Base-by-base conservation (phyloP, 2,888 invertebrate species). In the Xylota segnis region DNA sequence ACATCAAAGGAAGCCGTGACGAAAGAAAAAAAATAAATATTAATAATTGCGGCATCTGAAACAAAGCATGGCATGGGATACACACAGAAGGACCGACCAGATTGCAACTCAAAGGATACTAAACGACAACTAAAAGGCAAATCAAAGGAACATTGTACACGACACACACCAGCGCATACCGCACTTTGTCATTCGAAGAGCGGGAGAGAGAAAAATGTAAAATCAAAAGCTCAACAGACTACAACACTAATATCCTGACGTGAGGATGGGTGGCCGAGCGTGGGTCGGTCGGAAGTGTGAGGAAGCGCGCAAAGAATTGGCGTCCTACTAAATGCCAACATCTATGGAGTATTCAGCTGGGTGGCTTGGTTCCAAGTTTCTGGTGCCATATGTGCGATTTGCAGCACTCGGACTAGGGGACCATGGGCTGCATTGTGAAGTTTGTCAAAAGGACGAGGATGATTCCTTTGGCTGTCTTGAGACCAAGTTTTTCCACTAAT, bases 101-200 rank as follows among this genome's bases (percentile, higher is more conserved):
- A 66, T 54, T 74, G 47, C 61, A 58, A 47, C 79, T 84, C 79
- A 84, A 79, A 84, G 79, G 68, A 84, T 75, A 75, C 59, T 84
- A 84, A 84, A 70, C 78, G 79, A 79, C 83, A 84, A 84, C 83
- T 84, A 84, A 84, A 84, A 84, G 58, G 79, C 79, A 70, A 84
- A 79, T 84, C 83, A 84, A 84, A 84, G 74, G 50, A 75, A 63
- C 58, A 79, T 56, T 56, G 63, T 37, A 5, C 18, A 56, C 18
- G 56, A 79, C 40, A 54, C 56, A 78, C 50, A 50, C 43, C 5
- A 34, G 40, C 12, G 47, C 54, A 75, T 54, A 3, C 23, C 23
- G 56, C 61, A 82, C 70, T 70, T 70, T 65, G 75, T 82, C 76
- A 52, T 83, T 71, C 66, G 52, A 71, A 59, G 29, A n/a, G n/a